Base-by-base conservation (phyloP, 2,888 invertebrate species). In the Spatulosminthurus flaviceps region DNA sequence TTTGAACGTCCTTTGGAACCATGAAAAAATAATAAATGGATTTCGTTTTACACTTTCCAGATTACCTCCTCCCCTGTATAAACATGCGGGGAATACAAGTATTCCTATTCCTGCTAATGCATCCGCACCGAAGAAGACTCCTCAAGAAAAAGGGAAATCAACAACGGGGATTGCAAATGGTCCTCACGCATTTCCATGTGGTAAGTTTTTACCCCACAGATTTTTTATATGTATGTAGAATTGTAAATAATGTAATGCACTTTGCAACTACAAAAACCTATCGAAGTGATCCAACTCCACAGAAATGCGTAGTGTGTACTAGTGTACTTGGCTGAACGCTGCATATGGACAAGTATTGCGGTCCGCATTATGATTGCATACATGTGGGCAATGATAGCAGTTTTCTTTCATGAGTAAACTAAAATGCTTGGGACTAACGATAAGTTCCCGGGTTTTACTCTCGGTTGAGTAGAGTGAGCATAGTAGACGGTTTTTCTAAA, bases 1-100 rank as follows among this genome's bases (percentile, higher is more conserved):
- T n/a, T n/a, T n/a, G n/a, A n/a, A n/a, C n/a, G n/a, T n/a, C n/a
- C n/a, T n/a, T n/a, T n/a, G n/a, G n/a, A n/a, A n/a, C n/a, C n/a
- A 51, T 2, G 16, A 51, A 51, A n/a, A 51, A 19, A 51, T 11
- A 51, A 51, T 19, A 51, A 51, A 51, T n/a, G 4, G 1, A 41
- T 70, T 70, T 41, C 21, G 22, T 71, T 28, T 77, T 60, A 22
- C 67, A 78, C 29, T 80, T 64, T 34, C 29, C 34, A 83, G 83
- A 80, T 79, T 83, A 51, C 82, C 82, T 21, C 73, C 82, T 66
- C 81, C 83, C 16, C 79, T 78, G 69, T 78, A 80, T 41, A 83
- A 82, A 64, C 83, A 82, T 70, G 74, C 77, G 51, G 77, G 74
- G 67, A 73, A 66, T 66, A 81, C 76, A 26, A 81, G 80, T 22